Conservation (phyloP, 2,113 vertebrate genomes). For the Neogale vison region DNA sequence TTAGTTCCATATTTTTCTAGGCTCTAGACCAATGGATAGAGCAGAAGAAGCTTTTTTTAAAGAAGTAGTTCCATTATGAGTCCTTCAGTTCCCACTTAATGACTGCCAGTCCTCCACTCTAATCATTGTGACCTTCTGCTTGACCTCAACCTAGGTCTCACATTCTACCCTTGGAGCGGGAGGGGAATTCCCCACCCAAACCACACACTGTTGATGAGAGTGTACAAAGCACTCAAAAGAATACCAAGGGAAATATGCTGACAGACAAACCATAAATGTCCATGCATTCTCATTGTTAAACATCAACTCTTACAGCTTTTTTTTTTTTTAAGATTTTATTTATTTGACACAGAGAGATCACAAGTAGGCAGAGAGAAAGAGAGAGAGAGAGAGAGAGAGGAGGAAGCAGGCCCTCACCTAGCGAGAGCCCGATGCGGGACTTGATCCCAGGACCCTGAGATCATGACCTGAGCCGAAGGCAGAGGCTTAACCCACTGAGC, state of each 20-base stretch:
- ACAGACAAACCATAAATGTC: neutral
- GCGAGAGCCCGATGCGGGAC: too few species aligned
- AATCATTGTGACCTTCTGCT: neutral
- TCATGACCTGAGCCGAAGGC: too few species aligned
- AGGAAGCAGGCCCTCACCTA: too few species aligned
- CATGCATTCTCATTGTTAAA: neutral
- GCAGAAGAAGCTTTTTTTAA: neutral
- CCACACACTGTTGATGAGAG: neutral
- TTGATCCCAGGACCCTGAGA: too few species aligned
- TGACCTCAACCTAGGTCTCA: neutral
- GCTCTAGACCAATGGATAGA: neutral
- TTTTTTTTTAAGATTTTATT: too few species aligned
- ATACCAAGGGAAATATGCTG: neutral
- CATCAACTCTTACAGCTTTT: neutral
- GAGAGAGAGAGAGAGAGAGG: too few species aligned
- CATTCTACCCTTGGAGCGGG: neutral
- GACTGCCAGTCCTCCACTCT: neutral
- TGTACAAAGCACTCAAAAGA: neutral
- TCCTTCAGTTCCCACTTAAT: neutral
- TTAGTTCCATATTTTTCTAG: neutral
- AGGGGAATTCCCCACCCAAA: neutral
- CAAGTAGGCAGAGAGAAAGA: too few species aligned
- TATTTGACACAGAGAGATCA: too few species aligned
- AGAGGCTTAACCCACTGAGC: too few species aligned
- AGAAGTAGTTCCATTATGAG: neutral